Conservation (phyloP, 2,888 invertebrate species). For the Pegoplata infirma region DNA sequence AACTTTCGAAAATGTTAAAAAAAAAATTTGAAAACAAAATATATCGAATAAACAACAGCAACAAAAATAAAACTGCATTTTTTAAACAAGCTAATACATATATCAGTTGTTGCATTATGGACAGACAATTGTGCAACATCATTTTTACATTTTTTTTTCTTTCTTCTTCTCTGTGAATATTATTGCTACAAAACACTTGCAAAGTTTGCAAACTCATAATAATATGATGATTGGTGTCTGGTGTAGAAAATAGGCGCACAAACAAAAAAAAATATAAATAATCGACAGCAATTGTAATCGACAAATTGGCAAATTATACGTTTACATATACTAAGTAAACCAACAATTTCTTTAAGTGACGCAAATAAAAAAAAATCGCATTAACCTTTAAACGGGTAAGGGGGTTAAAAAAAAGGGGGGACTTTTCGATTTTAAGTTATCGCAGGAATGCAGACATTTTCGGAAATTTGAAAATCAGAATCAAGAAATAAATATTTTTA, state of each 20-base stretch:
- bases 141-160: conserved; percentile 8
- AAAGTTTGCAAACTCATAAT: conserved; percentile 8
- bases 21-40: background rate
- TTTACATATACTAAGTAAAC: background rate
- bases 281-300: conserved; percentile 10
- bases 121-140: conserved; percentile 51
- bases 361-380: conserved; percentile 51
- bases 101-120: conserved; percentile 37
- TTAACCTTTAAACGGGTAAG: too few relatives aligned
- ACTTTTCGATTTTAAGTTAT: too few relatives aligned
- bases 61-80: too few relatives aligned
- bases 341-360: conserved; percentile 29
- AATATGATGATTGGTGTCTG: conserved; percentile 20
- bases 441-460: too few relatives aligned
- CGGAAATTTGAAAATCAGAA: too few relatives aligned
- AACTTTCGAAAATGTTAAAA: conserved; percentile 28
- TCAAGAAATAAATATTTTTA: too few relatives aligned
- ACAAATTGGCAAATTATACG: conserved; percentile 20
- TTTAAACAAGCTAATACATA: background rate
- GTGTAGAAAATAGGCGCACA: conserved; percentile 38
- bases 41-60: conserved; percentile 7
- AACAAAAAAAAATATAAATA: too few relatives aligned
- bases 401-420: too few relatives aligned
- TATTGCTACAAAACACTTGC: background rate
- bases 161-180: conserved; percentile 19